A percentile compares a stretch with the other conserved stretches of the same genome.
Conservation (phyloP, 1,140 invertebrate genomes). For the Hyles euphorbiae region DNA sequence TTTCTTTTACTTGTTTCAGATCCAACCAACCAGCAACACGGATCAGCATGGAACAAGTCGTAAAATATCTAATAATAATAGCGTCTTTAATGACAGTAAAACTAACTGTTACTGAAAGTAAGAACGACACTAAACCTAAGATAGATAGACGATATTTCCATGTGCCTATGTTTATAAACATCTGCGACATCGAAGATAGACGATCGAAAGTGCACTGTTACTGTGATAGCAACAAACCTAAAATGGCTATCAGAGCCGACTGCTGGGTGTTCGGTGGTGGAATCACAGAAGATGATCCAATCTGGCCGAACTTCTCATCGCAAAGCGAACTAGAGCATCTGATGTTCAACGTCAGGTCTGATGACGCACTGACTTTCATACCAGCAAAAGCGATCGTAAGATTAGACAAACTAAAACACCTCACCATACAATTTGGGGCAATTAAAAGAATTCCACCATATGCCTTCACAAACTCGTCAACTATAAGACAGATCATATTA, state of each 20-base stretch:
- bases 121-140: conserved; percentile 53
- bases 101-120: conserved; percentile 55
- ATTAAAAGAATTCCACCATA: conserved; percentile 81
- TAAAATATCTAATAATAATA: conserved; percentile 61
- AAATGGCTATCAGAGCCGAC: conserved; percentile 65
- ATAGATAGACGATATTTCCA: conserved; percentile 55
- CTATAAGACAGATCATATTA: conserved; percentile 80
- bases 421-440: conserved; percentile 82
- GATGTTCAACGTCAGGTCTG: conserved; percentile 80
- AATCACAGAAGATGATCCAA: conserved; percentile 78
- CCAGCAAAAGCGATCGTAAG: conserved; percentile 81
- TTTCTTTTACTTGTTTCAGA: conserved; percentile 52
- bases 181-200: conserved; percentile 65
- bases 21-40: conserved; percentile 15
- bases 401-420: conserved; percentile 79
- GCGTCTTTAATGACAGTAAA: conserved; percentile 57
- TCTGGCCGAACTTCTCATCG: conserved; percentile 83
- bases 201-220: conserved; percentile 69
- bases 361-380: conserved; percentile 81
- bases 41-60: conserved; percentile 47
- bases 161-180: conserved; percentile 59
- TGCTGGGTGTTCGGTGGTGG: conserved; percentile 81
- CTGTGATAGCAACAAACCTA: conserved; percentile 61
- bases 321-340: conserved; percentile 81
- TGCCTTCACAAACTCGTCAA: conserved; percentile 83